Evolutionary conservation across 1,140 invertebrate genomes (phyloP).

Genomic region (Aphelinus certus): DNA sequence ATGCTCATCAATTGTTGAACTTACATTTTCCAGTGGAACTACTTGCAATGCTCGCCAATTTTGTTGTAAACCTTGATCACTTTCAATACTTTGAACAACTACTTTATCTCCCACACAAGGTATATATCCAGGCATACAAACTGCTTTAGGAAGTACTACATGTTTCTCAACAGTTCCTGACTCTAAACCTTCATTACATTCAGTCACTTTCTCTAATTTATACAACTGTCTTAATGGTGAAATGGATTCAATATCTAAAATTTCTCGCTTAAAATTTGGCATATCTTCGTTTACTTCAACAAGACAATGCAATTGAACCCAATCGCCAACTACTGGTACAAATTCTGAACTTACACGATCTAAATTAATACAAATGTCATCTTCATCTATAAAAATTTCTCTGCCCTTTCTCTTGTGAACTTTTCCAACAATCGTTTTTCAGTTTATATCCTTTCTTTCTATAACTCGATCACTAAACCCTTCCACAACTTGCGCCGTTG

Average conservation of each 20-base stretch:
- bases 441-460: slow-evolving; percentile 53
- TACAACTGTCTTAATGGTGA: slow-evolving; percentile 67
- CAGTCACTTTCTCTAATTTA: slow-evolving; percentile 65
- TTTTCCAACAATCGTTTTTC: slow-evolving; percentile 65
- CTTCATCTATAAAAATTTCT: slow-evolving; percentile 64
- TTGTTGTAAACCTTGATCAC: slow-evolving; percentile 67
- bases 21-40: slow-evolving; percentile 54
- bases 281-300: slow-evolving; percentile 67
- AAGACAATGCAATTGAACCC: slow-evolving; percentile 68
- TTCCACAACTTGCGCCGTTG: not conserved
- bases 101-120: slow-evolving; percentile 69
- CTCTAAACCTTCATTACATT: slow-evolving; percentile 61
- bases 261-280: slow-evolving; percentile 62
- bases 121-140: slow-evolving; percentile 65
- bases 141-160: slow-evolving; percentile 68
- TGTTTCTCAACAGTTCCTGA: slow-evolving; percentile 65
- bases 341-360: slow-evolving; percentile 66
- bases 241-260: slow-evolving; percentile 69
- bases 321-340: slow-evolving; percentile 71
- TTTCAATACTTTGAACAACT: slow-evolving; percentile 72
- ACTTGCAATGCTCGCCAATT: slow-evolving; percentile 71
- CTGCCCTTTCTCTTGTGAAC: slow-evolving; percentile 65
- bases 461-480: not conserved
- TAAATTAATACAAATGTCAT: slow-evolving; percentile 64
- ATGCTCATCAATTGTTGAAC: slow-evolving; percentile 30